Conservation (phyloP, 2,113 vertebrate genomes). For the Xerus inauris region DNA sequence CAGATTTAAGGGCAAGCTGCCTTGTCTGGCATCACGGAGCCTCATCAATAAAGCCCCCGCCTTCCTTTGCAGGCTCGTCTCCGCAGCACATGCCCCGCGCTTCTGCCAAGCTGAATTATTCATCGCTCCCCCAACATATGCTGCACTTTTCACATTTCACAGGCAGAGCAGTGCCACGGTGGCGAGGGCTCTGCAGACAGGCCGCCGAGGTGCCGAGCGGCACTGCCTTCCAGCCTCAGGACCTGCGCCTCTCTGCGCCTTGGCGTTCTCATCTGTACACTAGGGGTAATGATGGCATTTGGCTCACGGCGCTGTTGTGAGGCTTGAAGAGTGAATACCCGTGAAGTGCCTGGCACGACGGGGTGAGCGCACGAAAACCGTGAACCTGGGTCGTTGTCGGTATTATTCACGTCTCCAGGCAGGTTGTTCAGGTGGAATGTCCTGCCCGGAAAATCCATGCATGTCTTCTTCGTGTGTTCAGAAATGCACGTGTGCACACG, state of each 20-base stretch:
- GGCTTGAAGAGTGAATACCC: not conserved
- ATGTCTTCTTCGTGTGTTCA: too few species aligned
- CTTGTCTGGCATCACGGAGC: constrained; percentile 67
- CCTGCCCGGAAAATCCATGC: not conserved
- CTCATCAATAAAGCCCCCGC: constrained; percentile 71
- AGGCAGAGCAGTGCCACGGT: not conserved
- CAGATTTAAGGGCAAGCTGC: constrained; percentile 83
- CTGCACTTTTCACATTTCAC: constrained; percentile 57
- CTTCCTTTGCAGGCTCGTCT: constrained; percentile 70
- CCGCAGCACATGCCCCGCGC: constrained; percentile 55
- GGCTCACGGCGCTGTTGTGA: rapidly evolving
- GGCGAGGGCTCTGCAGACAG: not conserved
- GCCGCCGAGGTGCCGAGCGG: not conserved
- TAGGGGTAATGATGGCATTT: not conserved
- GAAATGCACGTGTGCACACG: rapidly evolving
- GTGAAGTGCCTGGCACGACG: not conserved
- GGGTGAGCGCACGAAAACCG: rapidly evolving
- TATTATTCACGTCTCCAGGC: not conserved
- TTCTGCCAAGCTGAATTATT: constrained; percentile 76
- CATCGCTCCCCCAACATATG: constrained; percentile 74
- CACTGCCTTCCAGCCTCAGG: not conserved
- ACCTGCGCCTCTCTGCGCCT: not conserved
- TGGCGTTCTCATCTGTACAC: constrained; percentile 6
- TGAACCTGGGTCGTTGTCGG: rapidly evolving
- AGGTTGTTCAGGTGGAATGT: rapidly evolving